Evolutionary conservation across 2,888 invertebrate genomes (phyloP).

Genomic region (Brenthis daphne): DNA sequence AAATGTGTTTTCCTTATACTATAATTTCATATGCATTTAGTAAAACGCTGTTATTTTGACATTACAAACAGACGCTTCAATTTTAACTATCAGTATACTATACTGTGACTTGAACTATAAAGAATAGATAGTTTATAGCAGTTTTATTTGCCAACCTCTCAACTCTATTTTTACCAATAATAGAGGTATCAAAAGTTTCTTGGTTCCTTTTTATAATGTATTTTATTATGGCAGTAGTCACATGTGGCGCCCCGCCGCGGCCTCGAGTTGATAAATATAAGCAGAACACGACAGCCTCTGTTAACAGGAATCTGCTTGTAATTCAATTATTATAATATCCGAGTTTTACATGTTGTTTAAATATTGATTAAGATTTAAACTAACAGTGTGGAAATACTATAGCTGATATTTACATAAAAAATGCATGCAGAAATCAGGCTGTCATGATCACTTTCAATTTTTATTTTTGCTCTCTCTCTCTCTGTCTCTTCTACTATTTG

Average conservation of each 20-base stretch:
- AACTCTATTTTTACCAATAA: not conserved
- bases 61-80: too few relatives aligned
- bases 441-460: too few relatives aligned
- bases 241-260: constrained; percentile 41
- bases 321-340: constrained; percentile 41
- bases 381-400: too few relatives aligned
- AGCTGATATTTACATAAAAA: too few relatives aligned
- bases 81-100: too few relatives aligned
- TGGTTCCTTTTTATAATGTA: constrained; percentile 31
- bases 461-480: too few relatives aligned
- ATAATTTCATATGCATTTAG: too few relatives aligned
- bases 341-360: constrained; percentile 14
- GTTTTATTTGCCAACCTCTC: not conserved
- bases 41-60: too few relatives aligned
- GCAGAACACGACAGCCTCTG: constrained; percentile 43
- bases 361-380: constrained; percentile 15
- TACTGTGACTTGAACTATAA: too few relatives aligned
- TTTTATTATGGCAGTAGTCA: constrained; percentile 39
- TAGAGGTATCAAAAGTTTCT: constrained; percentile 8
- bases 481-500: too few relatives aligned
- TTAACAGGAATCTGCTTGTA: constrained; percentile 40
- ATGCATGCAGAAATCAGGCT: too few relatives aligned
- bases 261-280: constrained; percentile 42
- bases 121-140: not conserved
- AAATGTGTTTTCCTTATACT: too few relatives aligned